Base-by-base conservation (phyloP, 1,140 invertebrate species). In the Geopemphigus sp. region DNA sequence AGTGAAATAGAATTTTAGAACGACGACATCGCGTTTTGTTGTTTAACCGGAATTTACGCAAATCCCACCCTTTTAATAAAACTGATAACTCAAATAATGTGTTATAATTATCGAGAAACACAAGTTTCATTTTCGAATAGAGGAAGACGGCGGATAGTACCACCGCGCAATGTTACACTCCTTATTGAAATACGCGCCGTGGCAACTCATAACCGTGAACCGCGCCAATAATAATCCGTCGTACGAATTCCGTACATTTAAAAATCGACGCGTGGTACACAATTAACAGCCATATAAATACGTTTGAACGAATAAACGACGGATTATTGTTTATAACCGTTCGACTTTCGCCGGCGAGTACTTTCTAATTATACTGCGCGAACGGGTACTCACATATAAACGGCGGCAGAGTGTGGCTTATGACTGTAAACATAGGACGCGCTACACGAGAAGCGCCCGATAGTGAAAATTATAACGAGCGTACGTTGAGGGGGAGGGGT, bases 261-360 rank as follows among this genome's bases (percentile, higher is more conserved):
- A n/a, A n/a, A n/a, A n/a, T n/a, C n/a, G n/a, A n/a, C n/a, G n/a
- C n/a, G n/a, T n/a, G n/a, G n/a, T n/a, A 12, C 22, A 47, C 5
- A 54, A 19, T 15, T 17, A 54, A 54, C 19, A 54, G 3, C 19
- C 6, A 54, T 19, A 50, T 15, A 68, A 29, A 54, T 11, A 54
- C 26, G 19, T 72, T 29, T 72, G 54, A 54, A 53, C 10, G 29
- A 54, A 72, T 53, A 54, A 72, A 72, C 47, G 26, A 54, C 29
- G n/a, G 26, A 39, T 72, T 54, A 54, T 72, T 72, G 50, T 72
- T 72, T 72, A 72, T 14, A 72, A 72, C 19, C 19, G 50, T 11
- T 54, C 47, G n/a, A 72, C 68, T 72, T 72, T 72, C 68, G 50
- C 68, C 54, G 1, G 26, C 24, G 1, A 29, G 11, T 17, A 54